Base-by-base conservation (phyloP, 1,140 invertebrate genomes). In the Thaumatotibia leucotreta region DNA sequence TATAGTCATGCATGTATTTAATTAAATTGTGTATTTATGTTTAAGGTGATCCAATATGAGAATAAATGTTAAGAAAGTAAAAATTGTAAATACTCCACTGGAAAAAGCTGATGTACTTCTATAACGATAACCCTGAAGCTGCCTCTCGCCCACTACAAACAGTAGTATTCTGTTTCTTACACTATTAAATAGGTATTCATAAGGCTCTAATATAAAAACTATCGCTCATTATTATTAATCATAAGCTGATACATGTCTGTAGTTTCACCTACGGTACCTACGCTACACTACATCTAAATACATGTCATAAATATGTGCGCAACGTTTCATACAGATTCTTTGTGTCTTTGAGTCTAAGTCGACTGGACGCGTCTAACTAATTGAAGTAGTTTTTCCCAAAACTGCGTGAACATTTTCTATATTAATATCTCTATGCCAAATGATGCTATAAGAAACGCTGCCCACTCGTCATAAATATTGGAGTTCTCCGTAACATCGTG, bases 131-230 rank as follows among this genome's bases (percentile, higher is more conserved):
- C 14, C 14, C 14, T 45, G 5, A 45, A 9, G 39, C 8, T 20
- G 39, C 6, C 23, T 10, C 23, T 58, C 24, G 52, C 52, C 11
- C 52, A 29, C 29, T 23, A n/a, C 50, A 54, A 24, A 54, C 50
- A 39, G 14, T n/a, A 39, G 23, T 54, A 24, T 11, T 27, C n/a
- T 14, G 52, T 58, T 29, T 14, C 1, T 27, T 29, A 29, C 52
- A 54, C 24, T 54, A 27, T 58, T 27, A 29, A 58, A 58, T 58
- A 58, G 23, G 24, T 58, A 58, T 58, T 58, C n/a, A 77, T 76
- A 85, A 73, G 75, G 76, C 67, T 83, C 82, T 81, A 86, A 75
- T 86, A 85, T 77, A 86, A 86, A 84, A 89, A 85, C 81, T 87
- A 89, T 83, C 70, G 79, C 77, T 81, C 76, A 73, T 76, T 70